Evolutionary conservation across 2,113 vertebrate genomes (phyloP).

Genomic region (Willisornis vidua): DNA sequence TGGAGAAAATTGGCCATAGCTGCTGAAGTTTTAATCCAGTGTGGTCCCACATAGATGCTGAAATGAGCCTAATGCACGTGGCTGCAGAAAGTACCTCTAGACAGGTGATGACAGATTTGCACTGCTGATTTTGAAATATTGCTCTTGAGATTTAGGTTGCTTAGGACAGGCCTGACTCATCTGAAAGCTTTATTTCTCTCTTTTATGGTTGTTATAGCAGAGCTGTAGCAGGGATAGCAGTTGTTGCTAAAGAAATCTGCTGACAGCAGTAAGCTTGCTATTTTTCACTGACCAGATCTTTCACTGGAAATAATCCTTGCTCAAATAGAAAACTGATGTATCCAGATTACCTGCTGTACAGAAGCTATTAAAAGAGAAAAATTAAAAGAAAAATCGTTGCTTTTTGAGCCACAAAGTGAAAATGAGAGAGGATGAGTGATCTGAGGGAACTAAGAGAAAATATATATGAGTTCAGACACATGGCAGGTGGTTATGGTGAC

Average conservation of each 20-base stretch:
- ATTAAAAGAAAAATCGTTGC: background rate
- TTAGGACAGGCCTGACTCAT: background rate
- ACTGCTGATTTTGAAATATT: slow-evolving; percentile 20
- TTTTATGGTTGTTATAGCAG: background rate
- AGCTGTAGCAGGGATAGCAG: background rate
- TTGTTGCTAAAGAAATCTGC: slow-evolving; percentile 26
- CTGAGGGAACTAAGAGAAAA: background rate
- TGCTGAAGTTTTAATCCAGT: background rate
- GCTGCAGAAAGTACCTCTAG: background rate
- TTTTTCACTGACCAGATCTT: slow-evolving; percentile 31
- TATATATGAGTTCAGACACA: background rate
- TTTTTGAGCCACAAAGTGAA: background rate
- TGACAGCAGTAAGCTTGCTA: slow-evolving; percentile 12
- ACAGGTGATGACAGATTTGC: background rate
- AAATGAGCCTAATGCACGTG: background rate
- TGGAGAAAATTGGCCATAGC: background rate
- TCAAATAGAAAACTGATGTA: background rate
- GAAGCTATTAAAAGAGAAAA: background rate
- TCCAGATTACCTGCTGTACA: background rate
- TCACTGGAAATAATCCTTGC: slow-evolving; percentile 29
- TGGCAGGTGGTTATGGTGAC: background rate
- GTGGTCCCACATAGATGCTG: background rate
- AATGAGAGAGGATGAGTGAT: background rate
- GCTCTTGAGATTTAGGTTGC: background rate
- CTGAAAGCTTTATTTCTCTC: slow-evolving; percentile 24